Conservation (phyloP, 2,797 vertebrate genomes). For the Cynodonichthys magdalenae region DNA sequence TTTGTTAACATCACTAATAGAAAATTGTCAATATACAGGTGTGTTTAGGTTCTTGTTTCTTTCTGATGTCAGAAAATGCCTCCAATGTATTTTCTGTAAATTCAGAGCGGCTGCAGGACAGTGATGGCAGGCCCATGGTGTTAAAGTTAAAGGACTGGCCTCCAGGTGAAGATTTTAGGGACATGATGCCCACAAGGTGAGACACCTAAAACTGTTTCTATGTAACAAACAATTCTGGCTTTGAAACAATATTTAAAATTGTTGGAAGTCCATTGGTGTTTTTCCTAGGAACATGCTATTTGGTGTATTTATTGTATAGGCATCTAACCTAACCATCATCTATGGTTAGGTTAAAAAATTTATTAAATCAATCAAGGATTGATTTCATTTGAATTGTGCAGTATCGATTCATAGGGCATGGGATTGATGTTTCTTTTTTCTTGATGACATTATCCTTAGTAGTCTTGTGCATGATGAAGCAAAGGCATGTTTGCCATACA, state of each 20-base stretch:
- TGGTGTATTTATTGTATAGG: too few species aligned
- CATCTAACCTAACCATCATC: too few species aligned
- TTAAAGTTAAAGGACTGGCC: constrained; percentile 99
- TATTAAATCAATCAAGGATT: too few species aligned
- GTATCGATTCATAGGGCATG: too few species aligned
- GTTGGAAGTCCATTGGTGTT: background rate
- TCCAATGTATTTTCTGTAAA: constrained; percentile 22
- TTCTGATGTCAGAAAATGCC: background rate
- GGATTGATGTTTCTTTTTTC: too few species aligned
- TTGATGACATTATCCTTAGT: too few species aligned
- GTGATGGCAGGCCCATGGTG: constrained; percentile 94
- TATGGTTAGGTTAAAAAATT: too few species aligned
- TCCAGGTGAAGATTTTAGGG: constrained; percentile 96
- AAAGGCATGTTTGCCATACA: too few species aligned
- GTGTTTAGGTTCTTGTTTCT: background rate
- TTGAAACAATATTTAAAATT: background rate
- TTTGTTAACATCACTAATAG: background rate
- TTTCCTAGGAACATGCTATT: background rate
- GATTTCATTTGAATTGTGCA: too few species aligned
- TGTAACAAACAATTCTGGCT: background rate
- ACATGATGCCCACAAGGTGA: constrained; percentile 98
- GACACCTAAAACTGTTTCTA: constrained; percentile 14
- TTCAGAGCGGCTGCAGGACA: constrained; percentile 89
- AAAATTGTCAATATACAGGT: background rate
- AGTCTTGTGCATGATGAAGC: too few species aligned